A percentile compares a stretch with the other conserved stretches of the same genome.
Conservation (phyloP, 2,797 vertebrate species). For the Podarcis siculus region DNA sequence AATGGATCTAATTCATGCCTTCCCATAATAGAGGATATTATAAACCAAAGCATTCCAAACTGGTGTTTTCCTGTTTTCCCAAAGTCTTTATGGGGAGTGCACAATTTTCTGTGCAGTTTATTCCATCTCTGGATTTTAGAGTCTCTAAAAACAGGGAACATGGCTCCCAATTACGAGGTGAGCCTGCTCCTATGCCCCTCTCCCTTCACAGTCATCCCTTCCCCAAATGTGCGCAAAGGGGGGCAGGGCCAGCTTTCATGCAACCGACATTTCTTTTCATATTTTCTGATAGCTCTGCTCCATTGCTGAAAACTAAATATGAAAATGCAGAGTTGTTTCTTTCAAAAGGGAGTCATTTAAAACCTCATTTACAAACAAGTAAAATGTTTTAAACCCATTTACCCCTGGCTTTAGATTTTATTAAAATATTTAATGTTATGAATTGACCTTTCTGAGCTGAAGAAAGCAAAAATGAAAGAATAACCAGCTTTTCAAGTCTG, state of each 20-base stretch:
- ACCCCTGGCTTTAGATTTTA: neutral
- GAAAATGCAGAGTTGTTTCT: neutral
- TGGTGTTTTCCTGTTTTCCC: neutral
- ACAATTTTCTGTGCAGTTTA: neutral
- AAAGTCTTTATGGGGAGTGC: neutral
- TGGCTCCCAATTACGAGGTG: neutral
- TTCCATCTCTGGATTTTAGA: neutral
- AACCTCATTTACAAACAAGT: neutral
- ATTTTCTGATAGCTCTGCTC: neutral
- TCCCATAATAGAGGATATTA: neutral
- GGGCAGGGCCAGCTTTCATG: neutral
- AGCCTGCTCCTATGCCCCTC: too few relatives aligned
- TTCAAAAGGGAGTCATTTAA: neutral
- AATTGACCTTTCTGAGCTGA: neutral
- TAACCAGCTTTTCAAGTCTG: neutral
- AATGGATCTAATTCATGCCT: neutral
- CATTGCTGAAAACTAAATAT: neutral
- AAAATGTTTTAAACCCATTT: neutral
- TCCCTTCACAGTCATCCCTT: neutral
- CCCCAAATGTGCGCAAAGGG: neutral
- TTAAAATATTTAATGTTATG: neutral
- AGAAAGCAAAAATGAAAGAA: neutral
- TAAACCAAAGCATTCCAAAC: neutral
- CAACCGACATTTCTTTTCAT: neutral
- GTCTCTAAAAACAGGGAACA: neutral